Evolutionary conservation across 1,140 invertebrate species (phyloP), one percentile per base, ranked within the genome.

Genomic region (Drosophila repleta): DNA sequence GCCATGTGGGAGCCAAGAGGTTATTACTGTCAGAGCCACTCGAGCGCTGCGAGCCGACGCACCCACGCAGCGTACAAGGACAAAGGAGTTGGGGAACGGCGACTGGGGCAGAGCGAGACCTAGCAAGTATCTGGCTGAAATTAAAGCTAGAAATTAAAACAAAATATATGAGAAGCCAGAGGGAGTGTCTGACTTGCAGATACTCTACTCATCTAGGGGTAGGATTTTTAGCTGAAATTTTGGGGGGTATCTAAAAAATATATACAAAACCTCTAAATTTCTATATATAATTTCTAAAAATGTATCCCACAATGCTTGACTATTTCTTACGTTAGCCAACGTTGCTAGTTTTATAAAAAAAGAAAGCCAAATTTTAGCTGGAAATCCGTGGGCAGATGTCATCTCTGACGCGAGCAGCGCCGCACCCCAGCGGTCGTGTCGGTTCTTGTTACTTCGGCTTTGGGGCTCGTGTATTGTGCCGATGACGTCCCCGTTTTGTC

Each of bases 21-120:
- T 81, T 83, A 83, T 83, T 85, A 84, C 80, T 83, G 80, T 85
- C 80, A 71, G 64, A 79, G 80, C 80, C 79, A 83, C 75, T 83
- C 80, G 72, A 83, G 75, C 72, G 53, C 45, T 15, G 61, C 53
- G 24, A 41, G 32, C 58, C 29, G 45, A 82, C 70, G 75, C 80
- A 72, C 72, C 67, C 80, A 84, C 74, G 74, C 67, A 76, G 71
- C 43, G 29, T 17, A 7, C 17, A 62, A 17, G 21, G 48, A 43
- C 29, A 56, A 18, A 7, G 32, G 18, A 37, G 1, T 4, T 26
- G 37, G 17, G 15, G 15, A 45, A 45, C 15, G 7, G 37, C 4
- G n/a, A 15, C 15, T 7, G 6, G 17, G 7, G 8, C 39, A 43
- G 1, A 43, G 39, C 13, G 32, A 10, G 3, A 13, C 32, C 11